Evolutionary conservation across 2,113 vertebrate species (phyloP), one percentile per base, ranked within the genome.

Genomic region (Cyanoramphus novaezelandiae): DNA sequence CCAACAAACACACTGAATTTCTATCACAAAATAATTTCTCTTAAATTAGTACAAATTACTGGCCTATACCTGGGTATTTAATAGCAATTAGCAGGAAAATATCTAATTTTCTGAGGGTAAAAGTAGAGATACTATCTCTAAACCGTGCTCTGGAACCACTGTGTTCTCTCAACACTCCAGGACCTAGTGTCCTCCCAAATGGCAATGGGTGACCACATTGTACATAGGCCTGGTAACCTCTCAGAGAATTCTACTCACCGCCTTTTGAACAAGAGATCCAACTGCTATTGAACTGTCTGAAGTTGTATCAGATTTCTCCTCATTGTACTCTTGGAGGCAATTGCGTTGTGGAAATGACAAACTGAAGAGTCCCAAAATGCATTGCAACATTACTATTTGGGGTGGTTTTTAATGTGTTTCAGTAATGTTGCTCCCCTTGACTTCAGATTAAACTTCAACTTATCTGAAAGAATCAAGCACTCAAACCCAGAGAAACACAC

Each of bases 361-460:
- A 77, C 12, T 6, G 15, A 85, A 65, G 28, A 55, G 46, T 39
- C 49, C 9, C 59, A 49, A 88, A 88, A 88, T 7, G 10, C 44
- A 62, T 2, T 47, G 9, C 63, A 70, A 12, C 7, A 3, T 63
- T 60, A 35, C 17, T 57, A 2, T 17, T 15, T 1, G 3, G n/a
- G 64, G 50, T 70, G 35, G 23, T 90, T 81, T 46, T 35, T 72
- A 76, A 10, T 18, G 6, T 33, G 19, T 71, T 92, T 55, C 60
- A 70, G 28, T 29, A 37, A 77, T 3, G 12, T 19, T 74, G 37
- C 29, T 90, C 7, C 31, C n/a, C 13, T 52, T 74, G 60, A 69
- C 17, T 85, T 92, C 75, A 91, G 50, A 70, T 90, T 80, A 83
- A 93, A 87, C 23, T 37, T 75, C 46, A 52, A 46, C 9, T 71